phyloP scores from a whole-genome alignment of 2,113 vertebrate species.

The Pelodiscus sinensis region DNA sequence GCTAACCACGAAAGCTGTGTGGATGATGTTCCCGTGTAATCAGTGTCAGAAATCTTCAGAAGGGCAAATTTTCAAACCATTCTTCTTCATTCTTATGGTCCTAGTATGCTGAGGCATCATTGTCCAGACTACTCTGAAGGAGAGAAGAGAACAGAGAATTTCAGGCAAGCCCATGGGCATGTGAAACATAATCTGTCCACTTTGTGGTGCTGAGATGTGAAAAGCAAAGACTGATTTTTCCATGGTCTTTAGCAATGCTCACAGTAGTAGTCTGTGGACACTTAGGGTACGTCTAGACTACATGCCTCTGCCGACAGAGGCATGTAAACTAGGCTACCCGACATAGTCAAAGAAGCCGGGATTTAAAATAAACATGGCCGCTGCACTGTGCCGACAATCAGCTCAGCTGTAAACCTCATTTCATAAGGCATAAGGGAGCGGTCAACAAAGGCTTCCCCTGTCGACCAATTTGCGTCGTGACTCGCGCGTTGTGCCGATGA shows the following conservation, averaged over 20 bases:
- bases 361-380: too few species aligned
- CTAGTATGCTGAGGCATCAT: not conserved
- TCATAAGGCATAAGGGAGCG: too few species aligned
- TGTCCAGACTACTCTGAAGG: not conserved
- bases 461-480: too few species aligned
- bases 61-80: fast-evolving
- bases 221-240: slow-evolving; percentile 28
- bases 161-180: not conserved
- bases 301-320: too few species aligned
- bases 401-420: too few species aligned
- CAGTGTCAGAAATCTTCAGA: not conserved
- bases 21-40: slow-evolving; percentile 4
- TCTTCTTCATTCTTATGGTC: not conserved
- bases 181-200: slow-evolving; percentile 18
- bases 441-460: too few species aligned
- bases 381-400: too few species aligned
- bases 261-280: not conserved
- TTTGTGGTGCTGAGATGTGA: slow-evolving; percentile 4
- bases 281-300: not conserved
- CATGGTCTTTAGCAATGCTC: slow-evolving; percentile 1
- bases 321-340: too few species aligned
- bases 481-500: too few species aligned
- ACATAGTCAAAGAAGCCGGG: too few species aligned
- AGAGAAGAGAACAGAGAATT: slow-evolving; percentile 15
- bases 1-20: not conserved